Conservation (phyloP, 2,113 vertebrate species). For the Tragulus kanchil region DNA sequence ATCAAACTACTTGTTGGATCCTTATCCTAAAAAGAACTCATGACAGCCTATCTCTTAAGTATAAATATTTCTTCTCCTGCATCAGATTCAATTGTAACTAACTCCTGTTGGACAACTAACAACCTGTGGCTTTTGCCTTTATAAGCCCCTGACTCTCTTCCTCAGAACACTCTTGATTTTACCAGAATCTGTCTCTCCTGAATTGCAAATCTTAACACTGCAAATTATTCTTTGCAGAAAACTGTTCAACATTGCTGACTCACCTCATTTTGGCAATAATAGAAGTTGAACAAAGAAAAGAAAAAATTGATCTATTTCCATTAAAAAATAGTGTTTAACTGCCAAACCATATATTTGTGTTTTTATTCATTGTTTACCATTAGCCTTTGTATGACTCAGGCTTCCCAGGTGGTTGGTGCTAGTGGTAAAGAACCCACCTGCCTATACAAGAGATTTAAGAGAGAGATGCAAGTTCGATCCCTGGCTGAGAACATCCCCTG, state of each 20-base stretch:
- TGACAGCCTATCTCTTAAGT: not conserved
- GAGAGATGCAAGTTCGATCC: no score
- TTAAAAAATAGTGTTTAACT: constrained; percentile 32
- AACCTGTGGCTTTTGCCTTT: not conserved
- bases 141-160: not conserved
- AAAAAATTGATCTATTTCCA: not conserved
- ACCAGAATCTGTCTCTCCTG: not conserved
- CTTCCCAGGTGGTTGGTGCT: no score
- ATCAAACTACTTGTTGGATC: not conserved
- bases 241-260: not conserved
- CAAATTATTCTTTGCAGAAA: not conserved
- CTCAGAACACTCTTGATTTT: not conserved
- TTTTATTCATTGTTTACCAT: not conserved
- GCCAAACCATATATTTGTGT: not conserved
- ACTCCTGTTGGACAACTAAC: not conserved
- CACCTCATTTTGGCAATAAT: not conserved
- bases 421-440: no score
- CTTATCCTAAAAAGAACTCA: not conserved
- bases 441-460: no score
- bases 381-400: not conserved
- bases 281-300: not conserved
- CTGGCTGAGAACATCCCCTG: no score
- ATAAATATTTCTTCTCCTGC: not conserved
- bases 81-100: not conserved
- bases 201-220: not conserved